Conservation (phyloP, 2,797 vertebrate species). For the Manis pentadactyla region DNA sequence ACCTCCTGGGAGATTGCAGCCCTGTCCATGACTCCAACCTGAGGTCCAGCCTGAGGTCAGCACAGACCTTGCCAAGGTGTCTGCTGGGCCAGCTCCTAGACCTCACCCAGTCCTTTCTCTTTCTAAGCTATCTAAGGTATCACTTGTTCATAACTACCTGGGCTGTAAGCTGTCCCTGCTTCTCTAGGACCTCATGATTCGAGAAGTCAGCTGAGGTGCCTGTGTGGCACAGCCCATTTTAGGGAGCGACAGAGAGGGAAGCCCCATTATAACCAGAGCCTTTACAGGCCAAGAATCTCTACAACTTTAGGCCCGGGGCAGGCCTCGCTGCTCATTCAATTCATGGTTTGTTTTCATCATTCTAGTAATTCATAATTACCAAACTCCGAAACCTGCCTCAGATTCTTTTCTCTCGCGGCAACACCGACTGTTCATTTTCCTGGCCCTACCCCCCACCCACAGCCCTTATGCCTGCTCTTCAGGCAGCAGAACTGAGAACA, state of each 20-base stretch:
- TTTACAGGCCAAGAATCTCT: not conserved
- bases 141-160: not conserved
- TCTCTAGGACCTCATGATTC: not conserved
- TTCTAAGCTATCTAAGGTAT: not conserved
- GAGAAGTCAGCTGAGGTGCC: not conserved
- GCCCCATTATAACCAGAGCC: not conserved
- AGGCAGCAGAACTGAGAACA: not conserved
- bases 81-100: not conserved
- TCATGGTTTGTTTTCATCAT: not conserved
- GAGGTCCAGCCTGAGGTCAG: not conserved
- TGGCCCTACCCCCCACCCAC: not conserved
- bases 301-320: not conserved
- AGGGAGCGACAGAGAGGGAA: not conserved
- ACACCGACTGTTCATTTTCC: not conserved
- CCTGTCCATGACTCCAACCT: not conserved
- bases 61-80: not conserved
- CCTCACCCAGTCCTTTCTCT: not conserved
- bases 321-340: not conserved
- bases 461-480: not conserved
- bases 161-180: not conserved
- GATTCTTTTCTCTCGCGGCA: not conserved
- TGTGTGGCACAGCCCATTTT: not conserved
- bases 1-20: not conserved
- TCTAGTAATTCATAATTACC: not conserved
- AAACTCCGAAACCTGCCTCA: not conserved